phyloP scores from a whole-genome alignment of 23 tunicate genomes.

The Halocynthia roretzi region DNA sequence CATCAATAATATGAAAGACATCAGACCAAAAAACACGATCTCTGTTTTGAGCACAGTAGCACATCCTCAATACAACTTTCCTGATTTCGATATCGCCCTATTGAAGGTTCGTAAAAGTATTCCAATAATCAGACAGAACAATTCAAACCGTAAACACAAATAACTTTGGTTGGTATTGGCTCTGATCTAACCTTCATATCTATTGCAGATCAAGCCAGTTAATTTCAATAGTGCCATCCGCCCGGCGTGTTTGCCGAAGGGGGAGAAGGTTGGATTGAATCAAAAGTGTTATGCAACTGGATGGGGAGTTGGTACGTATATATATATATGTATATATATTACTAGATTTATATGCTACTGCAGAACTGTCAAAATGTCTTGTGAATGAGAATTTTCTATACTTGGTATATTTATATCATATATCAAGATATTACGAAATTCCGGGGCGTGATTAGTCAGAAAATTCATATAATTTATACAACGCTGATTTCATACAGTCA shows the following conservation, averaged over 20 bases:
- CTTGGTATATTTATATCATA: no score
- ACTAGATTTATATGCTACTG: no score
- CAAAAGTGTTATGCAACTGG: conserved; percentile 42
- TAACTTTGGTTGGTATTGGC: no score
- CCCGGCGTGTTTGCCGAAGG: conserved; percentile 6
- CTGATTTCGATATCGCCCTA: conserved; percentile 15
- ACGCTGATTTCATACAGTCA: background rate
- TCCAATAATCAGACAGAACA: background rate
- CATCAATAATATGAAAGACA: conserved; percentile 1
- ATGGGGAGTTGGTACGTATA: conserved; percentile 27
- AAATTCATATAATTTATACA: no score
- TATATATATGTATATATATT: background rate
- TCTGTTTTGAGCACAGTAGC: background rate
- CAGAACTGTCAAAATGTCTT: no score
- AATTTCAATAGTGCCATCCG: background rate
- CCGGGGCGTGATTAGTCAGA: no score
- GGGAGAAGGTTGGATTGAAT: conserved; percentile 1
- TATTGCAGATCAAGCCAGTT: background rate
- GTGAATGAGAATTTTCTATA: no score
- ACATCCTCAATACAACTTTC: conserved; percentile 9
- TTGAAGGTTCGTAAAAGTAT: background rate
- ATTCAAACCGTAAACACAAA: background rate
- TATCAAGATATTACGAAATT: no score
- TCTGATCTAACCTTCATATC: no score
- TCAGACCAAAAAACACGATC: background rate